Base-by-base conservation (phyloP, 2,113 vertebrate genomes). In the Trachemys scripta region DNA sequence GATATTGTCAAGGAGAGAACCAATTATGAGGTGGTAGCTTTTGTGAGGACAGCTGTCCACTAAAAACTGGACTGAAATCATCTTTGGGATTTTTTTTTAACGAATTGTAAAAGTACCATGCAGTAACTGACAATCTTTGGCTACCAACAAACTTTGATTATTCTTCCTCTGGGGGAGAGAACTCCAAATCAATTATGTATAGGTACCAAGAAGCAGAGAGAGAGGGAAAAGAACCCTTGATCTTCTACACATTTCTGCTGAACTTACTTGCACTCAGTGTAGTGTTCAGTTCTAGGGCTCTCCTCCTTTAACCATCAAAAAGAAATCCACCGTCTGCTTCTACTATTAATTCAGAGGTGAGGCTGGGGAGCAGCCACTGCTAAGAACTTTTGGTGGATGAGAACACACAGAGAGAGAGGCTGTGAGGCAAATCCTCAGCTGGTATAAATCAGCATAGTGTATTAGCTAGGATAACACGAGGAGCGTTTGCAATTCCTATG, bases 111-210 rank as follows among this genome's bases (percentile, higher is more conserved):
- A 85, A 53, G 35, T 10, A 29, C 65, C 20, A 19, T 31, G 10
- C 17, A 65, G 79, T 72, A 92, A n/a, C 29, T 92, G 80, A 25
- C 25, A 35, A 80, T 38, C 22, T 82, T 81, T 92, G 54, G 53
- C 53, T 29, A 38, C 49, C 22, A 42, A 56, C 17, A 38, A 76
- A 8, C 10, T 94, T 90, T 91, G 81, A 84, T 96, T 94, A 91
- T 92, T 93, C 80, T 62, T 94, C 24, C 81, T 89, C 59, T 35
- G 13, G 83, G 87, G 85, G 95, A 95, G n/a, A 90, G 25, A 90
- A 16, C 27, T 87, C 57, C 53, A 49, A 86, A 92, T 75, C 85
- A 91, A 53, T 65, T 95, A 93, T 96, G 92, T 24, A 79, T 7
- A 57, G 31, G 17, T 95, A 56, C 35, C 84, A 90, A 92, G 89